These are phyloP conservation scores for Boleophthalmus pectinirostris DNA, from an alignment of 2,113 vertebrate genomes.

Conservation along the genomic window DNA sequence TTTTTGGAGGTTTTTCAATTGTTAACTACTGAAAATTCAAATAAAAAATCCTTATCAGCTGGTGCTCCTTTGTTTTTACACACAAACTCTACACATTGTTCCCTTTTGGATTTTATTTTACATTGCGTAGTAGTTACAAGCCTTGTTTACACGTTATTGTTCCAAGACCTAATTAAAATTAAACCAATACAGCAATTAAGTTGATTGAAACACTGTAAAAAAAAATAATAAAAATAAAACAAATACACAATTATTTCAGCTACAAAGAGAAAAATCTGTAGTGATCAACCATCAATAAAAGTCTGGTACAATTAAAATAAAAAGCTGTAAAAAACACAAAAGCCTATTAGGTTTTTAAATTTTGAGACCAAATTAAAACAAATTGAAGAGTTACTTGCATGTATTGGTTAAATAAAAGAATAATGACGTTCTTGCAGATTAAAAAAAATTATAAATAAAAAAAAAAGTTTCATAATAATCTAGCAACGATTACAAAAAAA, in stretches of 20 bases:
- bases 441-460: too few species aligned
- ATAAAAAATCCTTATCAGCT: background rate
- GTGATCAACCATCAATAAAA: background rate
- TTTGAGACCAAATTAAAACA: background rate
- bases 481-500: background rate
- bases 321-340: background rate
- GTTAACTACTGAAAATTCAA: background rate
- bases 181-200: constrained; percentile 6
- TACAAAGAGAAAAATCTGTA: background rate
- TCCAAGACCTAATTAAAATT: background rate
- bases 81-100: background rate
- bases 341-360: too few species aligned
- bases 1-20: background rate
- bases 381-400: background rate
- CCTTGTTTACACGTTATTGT: constrained; percentile 32
- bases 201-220: constrained; percentile 14
- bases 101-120: constrained; percentile 27
- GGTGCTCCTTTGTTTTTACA: background rate
- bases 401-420: background rate
- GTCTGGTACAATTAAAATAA: background rate
- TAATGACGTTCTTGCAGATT: too few species aligned
- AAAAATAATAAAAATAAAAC: constrained; percentile 22
- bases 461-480: background rate
- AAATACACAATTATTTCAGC: constrained; percentile 4
- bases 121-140: constrained; percentile 30